phyloP scores from a whole-genome alignment of 92 coral and sea anemone species.

The Epizoanthus ramosus region DNA sequence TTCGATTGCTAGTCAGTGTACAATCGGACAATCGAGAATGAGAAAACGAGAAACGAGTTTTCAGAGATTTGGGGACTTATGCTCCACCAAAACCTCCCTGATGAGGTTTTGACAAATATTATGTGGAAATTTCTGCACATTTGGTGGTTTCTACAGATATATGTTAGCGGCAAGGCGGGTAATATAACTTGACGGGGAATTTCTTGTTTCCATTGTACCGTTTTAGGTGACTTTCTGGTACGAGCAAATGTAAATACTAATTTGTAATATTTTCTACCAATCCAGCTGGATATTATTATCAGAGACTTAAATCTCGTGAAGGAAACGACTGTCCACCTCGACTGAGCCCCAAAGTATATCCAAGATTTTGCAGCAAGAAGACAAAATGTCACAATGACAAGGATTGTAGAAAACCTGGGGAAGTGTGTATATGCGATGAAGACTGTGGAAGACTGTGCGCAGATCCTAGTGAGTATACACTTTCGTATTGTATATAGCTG shows the following conservation, averaged over 20 bases:
- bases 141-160: conserved; percentile 73
- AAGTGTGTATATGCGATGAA: conserved; percentile 83
- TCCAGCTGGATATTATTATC: conserved; percentile 70
- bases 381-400: conserved; percentile 76
- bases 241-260: conserved; percentile 13
- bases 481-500: not conserved
- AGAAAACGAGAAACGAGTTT: conserved; percentile 58
- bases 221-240: conserved; percentile 38
- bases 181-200: conserved; percentile 62
- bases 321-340: conserved; percentile 77
- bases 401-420: conserved; percentile 65
- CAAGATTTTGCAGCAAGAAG: conserved; percentile 49
- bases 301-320: conserved; percentile 84
- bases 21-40: conserved; percentile 74
- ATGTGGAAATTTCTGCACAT: conserved; percentile 86
- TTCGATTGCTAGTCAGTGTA: conserved; percentile 60
- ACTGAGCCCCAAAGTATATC: conserved; percentile 56
- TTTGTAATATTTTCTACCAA: conserved; percentile 13
- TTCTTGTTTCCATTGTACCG: conserved; percentile 59
- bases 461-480: conserved; percentile 92
- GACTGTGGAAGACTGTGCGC: conserved; percentile 87
- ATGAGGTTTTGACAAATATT: conserved; percentile 66
- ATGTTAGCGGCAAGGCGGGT: conserved; percentile 83
- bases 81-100: conserved; percentile 45
- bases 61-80: conserved; percentile 51